Base-by-base conservation (phyloP, 2,888 invertebrate species). In the Euplagia quadripunctaria region DNA sequence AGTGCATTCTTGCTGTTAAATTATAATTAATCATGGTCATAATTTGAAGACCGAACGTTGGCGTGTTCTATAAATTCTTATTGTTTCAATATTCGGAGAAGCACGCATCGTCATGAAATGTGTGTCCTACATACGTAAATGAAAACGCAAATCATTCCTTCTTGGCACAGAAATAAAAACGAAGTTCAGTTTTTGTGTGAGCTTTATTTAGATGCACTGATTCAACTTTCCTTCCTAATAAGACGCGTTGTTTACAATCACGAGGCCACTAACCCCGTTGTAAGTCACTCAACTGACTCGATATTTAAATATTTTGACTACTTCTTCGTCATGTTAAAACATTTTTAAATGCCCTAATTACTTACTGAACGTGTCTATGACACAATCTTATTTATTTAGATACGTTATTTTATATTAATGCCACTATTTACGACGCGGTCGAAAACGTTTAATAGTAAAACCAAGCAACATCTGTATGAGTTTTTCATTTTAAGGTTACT, bases 201-300 rank as follows among this genome's bases (percentile, higher is more conserved):
- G 68, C 79, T 88, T 78, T 82, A 87, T 88, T 86, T 86, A 83
- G 82, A 78, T 71, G 79, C 72, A 81, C 82, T 90, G 89, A 90
- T 91, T 88, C 76, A 74, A 81, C 82, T 81, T 87, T 85, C 79
- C 82, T 85, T 85, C 87, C 86, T 81, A 85, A 88, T 87, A 87
- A 84, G 86, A 85, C 70, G 80, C 74, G 82, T 85, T 92, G 89
- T 91, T 91, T 90, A 89, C 85, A 81, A 78, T 85, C 85, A 80
- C 75, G 82, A 86, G 93, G 90, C 73, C 91, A 89, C 75, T 91
- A 87, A 91, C 93, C 91, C 82, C 83, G 64, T 70, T 80, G 72
- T 79, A 75, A 73, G 46, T 69, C 77, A 75, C 80, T 79, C 74
- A 73, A 76, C 77, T 75, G 71, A 77, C 64, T 49, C 12, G 20